Percentiles rank a stretch among this genome's conserved stretches.
Conservation (phyloP, 23 tunicate genomes). For the Trididemnum nubilum region DNA sequence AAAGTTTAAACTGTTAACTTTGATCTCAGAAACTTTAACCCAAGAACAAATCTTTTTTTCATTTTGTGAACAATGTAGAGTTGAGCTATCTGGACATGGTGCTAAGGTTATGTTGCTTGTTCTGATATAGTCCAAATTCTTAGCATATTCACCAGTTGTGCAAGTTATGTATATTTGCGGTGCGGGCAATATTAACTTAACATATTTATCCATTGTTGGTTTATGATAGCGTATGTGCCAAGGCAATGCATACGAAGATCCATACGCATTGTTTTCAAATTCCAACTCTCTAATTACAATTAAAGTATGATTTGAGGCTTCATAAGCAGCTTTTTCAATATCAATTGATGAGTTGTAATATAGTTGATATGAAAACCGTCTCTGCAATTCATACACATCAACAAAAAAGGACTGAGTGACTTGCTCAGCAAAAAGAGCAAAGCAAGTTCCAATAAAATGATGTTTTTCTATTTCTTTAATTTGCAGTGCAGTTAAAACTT, state of each 20-base stretch:
- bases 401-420: conserved; percentile 63
- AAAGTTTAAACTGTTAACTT: not conserved
- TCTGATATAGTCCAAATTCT: not conserved
- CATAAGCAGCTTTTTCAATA: conserved; percentile 53
- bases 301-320: conserved; percentile 38
- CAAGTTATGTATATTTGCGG: not conserved
- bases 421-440: conserved; percentile 34
- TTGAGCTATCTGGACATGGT: not conserved
- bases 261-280: not conserved
- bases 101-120: not conserved
- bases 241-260: not conserved
- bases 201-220: conserved; percentile 1
- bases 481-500: not conserved
- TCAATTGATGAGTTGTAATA: conserved; percentile 46
- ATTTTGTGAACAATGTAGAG: too few species aligned
- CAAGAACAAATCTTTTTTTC: not conserved
- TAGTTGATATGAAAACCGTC: not conserved
- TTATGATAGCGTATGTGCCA: conserved; percentile 26
- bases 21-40: not conserved
- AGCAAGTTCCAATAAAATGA: conserved; percentile 6
- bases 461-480: not conserved
- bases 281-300: conserved; percentile 15
- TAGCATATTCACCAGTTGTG: not conserved
- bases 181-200: not conserved
- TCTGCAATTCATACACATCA: conserved; percentile 61